phyloP scores from a whole-genome alignment of 2,797 vertebrate species.

The Lateolabrax maculatus region DNA sequence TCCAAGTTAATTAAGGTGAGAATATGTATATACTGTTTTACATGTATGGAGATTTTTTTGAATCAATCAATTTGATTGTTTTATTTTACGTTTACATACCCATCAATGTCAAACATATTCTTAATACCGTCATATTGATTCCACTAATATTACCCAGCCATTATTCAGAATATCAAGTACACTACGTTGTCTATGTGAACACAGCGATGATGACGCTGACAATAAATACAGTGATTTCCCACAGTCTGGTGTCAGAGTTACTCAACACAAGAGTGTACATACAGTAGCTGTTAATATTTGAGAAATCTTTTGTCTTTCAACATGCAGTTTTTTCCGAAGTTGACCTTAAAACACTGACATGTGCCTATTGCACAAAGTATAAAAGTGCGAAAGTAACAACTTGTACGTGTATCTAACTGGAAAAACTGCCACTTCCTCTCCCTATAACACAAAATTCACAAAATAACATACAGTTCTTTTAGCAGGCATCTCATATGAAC shows the following conservation, averaged over 20 bases:
- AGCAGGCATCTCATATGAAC: background rate
- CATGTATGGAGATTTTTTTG: background rate
- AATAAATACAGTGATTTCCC: constrained; percentile 7
- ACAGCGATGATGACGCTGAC: background rate
- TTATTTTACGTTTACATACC: no score
- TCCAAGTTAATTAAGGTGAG: background rate
- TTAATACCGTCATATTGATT: background rate
- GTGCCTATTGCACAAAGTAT: background rate
- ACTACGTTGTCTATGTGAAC: constrained; percentile 4
- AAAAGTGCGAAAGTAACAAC: background rate
- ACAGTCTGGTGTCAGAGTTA: background rate
- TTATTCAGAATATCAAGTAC: background rate
- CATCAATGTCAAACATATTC: background rate
- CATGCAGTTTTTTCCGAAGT: background rate
- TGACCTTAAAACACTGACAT: background rate
- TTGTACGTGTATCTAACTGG: background rate
- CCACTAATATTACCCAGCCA: background rate
- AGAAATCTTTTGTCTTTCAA: background rate
- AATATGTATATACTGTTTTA: background rate
- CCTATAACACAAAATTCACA: background rate
- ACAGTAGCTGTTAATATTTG: background rate
- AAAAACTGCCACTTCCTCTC: no score
- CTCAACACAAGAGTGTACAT: background rate
- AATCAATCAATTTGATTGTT: constrained; percentile 3
- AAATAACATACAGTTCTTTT: background rate